Evolutionary conservation across 1,140 invertebrate genomes (phyloP), one percentile per base, ranked within the genome.

Genomic region (Pollicipes pollicipes): DNA sequence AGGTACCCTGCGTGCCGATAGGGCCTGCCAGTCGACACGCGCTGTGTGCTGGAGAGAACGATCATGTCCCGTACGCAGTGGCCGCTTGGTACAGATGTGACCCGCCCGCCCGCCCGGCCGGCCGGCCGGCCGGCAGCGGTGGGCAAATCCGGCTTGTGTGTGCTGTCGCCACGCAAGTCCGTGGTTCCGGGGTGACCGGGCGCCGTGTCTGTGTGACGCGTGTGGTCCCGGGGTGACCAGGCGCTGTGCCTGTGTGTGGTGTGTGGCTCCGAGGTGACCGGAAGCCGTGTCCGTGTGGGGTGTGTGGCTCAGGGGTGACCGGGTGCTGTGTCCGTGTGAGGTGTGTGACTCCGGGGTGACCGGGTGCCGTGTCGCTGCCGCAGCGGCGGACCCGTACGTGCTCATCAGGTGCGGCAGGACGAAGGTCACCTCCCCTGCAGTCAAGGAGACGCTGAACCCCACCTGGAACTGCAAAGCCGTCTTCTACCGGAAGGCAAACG

Each of bases 321-420:
- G 45, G 66, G 17, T 70, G 31, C 45, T 32, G 27, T 70, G 32
- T 63, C 68, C 24, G n/a, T 45, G 26, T 70, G n/a, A 32, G 31
- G 68, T 71, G 37, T 67, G 68, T 68, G 30, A 29, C 24, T n/a
- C n/a, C n/a, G n/a, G n/a, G n/a, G n/a, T n/a, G n/a, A n/a, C 64
- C 66, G 67, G 30, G 72, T 66, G 6, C 29, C 45, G 68, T 73
- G 30, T 69, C 66, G n/a, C 31, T 28, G 37, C n/a, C 73, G 70
- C 72, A 80, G 79, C 76, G 71, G 79, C 83, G 69, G 83, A 85
- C 76, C 82, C 84, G 0, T 86, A 85, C 76, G 82, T 81, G 70
- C 76, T 83, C 24, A 79, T 86, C 24, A 79, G 77, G 70, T 85
- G 83, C 79, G 84, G 85, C 75, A 79, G 81, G 63, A 77, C 82